Percentiles rank a stretch among this genome's conserved stretches.
phyloP scores from a whole-genome alignment of 2,113 vertebrate species.

The Forbesichthys papilliferus region DNA sequence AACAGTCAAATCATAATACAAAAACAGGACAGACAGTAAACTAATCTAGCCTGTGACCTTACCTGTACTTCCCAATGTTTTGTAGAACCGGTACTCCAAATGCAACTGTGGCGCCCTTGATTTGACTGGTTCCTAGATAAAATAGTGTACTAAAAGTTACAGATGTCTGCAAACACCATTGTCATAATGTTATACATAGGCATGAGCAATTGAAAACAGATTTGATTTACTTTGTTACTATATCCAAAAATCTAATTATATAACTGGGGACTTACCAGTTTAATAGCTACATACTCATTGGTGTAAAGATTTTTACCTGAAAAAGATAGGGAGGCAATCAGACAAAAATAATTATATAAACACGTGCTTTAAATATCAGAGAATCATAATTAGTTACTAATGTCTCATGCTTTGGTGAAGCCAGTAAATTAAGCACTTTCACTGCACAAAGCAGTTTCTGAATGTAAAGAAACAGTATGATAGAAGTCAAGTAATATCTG shows the following conservation, averaged over 20 bases:
- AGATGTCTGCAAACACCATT: not conserved
- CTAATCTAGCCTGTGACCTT: slow-evolving; percentile 49
- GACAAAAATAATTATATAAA: slow-evolving; percentile 1
- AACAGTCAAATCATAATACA: slow-evolving; percentile 39
- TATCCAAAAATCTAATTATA: not conserved
- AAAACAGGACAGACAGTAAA: not conserved
- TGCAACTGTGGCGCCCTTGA: slow-evolving; percentile 96
- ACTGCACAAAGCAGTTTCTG: no score
- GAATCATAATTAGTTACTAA: no score
- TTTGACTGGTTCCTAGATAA: slow-evolving; percentile 91
- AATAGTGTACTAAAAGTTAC: not conserved
- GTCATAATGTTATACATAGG: no score
- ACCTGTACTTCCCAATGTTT: slow-evolving; percentile 92
- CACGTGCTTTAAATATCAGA: no score
- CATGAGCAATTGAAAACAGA: no score
- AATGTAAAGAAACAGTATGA: no score
- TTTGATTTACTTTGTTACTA: no score
- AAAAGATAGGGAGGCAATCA: slow-evolving; percentile 64
- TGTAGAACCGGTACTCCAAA: slow-evolving; percentile 98
- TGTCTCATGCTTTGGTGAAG: no score
- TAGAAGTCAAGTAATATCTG: no score
- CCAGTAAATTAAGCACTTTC: no score
- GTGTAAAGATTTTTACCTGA: slow-evolving; percentile 99
- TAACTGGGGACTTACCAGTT: slow-evolving; percentile 87
- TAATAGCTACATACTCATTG: slow-evolving; percentile 98